Percentiles rank a stretch among this genome's conserved stretches.
Evolutionary conservation across 2,888 invertebrate species (phyloP).

Genomic region (Onchidella celtica): DNA sequence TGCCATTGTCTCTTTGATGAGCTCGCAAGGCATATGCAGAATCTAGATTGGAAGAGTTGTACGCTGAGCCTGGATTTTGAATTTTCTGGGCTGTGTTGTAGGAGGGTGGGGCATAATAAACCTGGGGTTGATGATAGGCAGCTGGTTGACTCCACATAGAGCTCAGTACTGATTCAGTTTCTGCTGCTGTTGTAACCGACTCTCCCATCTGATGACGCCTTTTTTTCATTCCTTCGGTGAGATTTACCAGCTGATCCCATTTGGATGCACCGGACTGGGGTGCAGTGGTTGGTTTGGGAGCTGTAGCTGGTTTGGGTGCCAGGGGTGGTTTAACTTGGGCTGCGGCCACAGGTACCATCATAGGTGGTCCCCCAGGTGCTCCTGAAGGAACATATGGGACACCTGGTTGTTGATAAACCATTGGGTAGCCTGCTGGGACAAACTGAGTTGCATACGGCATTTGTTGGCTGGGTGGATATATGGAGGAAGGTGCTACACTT

Average conservation of each 20-base stretch:
- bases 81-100: slow-evolving; percentile 38
- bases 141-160: slow-evolving; percentile 62
- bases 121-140: background rate
- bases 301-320: slow-evolving; percentile 30
- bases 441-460: background rate
- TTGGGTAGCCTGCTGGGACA: slow-evolving; percentile 26
- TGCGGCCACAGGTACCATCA: slow-evolving; percentile 42
- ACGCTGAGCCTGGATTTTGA: background rate
- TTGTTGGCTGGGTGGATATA: background rate
- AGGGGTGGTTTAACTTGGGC: too few species aligned
- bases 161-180: slow-evolving; percentile 68
- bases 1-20: background rate
- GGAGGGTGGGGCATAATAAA: slow-evolving; percentile 25
- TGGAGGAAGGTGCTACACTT: slow-evolving; percentile 2
- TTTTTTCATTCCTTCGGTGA: slow-evolving; percentile 64
- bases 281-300: slow-evolving; percentile 38
- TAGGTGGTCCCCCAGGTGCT: slow-evolving; percentile 45
- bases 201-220: slow-evolving; percentile 43
- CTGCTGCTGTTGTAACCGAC: slow-evolving; percentile 55
- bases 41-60: slow-evolving; percentile 9
- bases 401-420: background rate
- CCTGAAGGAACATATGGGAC: background rate
- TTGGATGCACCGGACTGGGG: slow-evolving; percentile 59
- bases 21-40: background rate
- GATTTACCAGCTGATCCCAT: slow-evolving; percentile 70